phyloP scores from a whole-genome alignment of 2,797 vertebrate genomes.

The Percopsis omiscomaycus region DNA sequence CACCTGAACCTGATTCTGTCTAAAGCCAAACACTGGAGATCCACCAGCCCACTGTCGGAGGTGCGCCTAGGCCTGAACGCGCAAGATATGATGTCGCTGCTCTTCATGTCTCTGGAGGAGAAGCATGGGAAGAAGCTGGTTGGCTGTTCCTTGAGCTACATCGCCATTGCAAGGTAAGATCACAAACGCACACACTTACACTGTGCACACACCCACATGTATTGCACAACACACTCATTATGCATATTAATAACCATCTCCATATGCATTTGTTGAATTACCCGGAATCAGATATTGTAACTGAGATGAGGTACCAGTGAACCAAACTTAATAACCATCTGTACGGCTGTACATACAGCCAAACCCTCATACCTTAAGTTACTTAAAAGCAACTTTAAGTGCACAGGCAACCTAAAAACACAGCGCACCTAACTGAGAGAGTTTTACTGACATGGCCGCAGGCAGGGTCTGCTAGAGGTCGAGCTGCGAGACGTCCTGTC shows the following conservation, averaged over 20 bases:
- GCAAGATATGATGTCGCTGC: conserved; percentile 66
- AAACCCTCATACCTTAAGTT: no score
- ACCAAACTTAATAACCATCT: no score
- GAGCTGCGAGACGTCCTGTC: conserved; percentile 85
- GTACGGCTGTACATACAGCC: no score
- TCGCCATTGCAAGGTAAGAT: conserved; percentile 75
- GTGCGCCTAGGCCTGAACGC: conserved; percentile 54
- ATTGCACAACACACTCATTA: no score
- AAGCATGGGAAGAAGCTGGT: conserved; percentile 78
- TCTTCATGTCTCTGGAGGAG: conserved; percentile 76
- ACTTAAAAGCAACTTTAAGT: no score
- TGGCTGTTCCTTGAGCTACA: conserved; percentile 75
- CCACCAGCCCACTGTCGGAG: conserved; percentile 61
- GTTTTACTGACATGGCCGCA: conserved; percentile 43
- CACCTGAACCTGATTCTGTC: conserved; percentile 77
- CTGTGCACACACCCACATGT: not conserved
- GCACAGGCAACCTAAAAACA: no score
- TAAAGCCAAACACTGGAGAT: conserved; percentile 75
- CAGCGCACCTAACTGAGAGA: no score
- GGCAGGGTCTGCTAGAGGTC: conserved; percentile 80
- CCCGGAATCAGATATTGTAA: not conserved
- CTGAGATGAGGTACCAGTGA: not conserved
- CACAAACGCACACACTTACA: not conserved
- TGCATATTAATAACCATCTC: not conserved
- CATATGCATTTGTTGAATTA: not conserved